Evolutionary conservation across 2,888 invertebrate species (phyloP), one percentile per base, ranked within the genome.

Genomic region (Tenthredo distinguenda): DNA sequence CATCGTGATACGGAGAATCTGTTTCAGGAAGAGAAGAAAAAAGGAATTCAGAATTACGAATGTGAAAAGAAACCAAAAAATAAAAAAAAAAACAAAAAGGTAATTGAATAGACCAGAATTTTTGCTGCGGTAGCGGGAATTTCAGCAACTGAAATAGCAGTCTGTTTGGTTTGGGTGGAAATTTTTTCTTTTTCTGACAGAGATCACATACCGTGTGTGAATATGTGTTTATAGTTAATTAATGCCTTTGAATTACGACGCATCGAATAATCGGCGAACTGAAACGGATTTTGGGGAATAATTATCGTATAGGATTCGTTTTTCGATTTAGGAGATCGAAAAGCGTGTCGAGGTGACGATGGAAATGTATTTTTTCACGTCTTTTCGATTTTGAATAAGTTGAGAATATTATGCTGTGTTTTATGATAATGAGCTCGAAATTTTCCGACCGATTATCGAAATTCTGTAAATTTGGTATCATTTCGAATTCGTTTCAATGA

Each of bases 1-100:
- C 98, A 94, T 98, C 98, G 94, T 97, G 97, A 95, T 98, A 98
- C 90, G 98, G 98, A 87, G 98, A 98, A 95, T 98, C 98, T 97
- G 94, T 77, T 47, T 10, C 87, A 90, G 90, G 89, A 86, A 86
- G 85, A 87, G n/a, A 55, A 18, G 21, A 62, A 12, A 47, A 43
- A 12, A 43, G 0, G n/a, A 12, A 34, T 18, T 31, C 10, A 37
- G 40, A n/a, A 43, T 37, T 21, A 21, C 43, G 40, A 40, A 34
- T 26, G 15, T 1, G 26, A 15, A 15, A 34, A 15, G 34, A 4
- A 31, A 18, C 34, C 34, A 34, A 26, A 15, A 2, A 47, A 47
- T 12, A 47, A 47, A 47, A 47, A 47, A 47, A 47, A 47, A 47
- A 47, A 12, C 9, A 26, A 65, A 21, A 65, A 31, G 9, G 21